Conservation (phyloP, 2,888 invertebrate species). For the Willowsia nigromaculata region DNA sequence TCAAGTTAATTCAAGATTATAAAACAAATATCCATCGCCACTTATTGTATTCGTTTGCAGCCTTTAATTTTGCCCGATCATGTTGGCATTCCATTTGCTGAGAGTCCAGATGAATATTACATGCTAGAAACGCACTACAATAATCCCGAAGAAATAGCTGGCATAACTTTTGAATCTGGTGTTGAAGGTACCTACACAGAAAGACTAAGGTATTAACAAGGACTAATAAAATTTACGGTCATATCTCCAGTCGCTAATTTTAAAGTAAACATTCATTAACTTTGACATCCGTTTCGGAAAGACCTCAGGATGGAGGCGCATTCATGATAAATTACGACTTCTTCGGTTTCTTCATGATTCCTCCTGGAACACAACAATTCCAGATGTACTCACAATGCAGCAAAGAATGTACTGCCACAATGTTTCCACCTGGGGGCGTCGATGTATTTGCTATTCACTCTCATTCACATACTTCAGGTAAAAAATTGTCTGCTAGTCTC, state of each 20-base stretch:
- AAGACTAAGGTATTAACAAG: constrained; percentile 47
- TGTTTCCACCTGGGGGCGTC: neutral
- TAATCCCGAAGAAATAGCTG: constrained; percentile 53
- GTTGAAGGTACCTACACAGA: constrained; percentile 55
- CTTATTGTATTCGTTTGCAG: constrained; percentile 4
- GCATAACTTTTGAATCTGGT: constrained; percentile 55
- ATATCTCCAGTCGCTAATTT: neutral
- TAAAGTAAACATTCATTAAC: too few relatives aligned
- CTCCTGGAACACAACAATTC: constrained; percentile 16
- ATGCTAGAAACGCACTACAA: constrained; percentile 70
- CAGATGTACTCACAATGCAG: neutral
- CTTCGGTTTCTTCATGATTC: constrained; percentile 20
- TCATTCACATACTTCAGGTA: constrained; percentile 6
- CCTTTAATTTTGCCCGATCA: constrained; percentile 63
- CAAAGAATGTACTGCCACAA: neutral
- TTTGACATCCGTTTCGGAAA: too few relatives aligned
- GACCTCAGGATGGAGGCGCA: constrained; percentile 25
- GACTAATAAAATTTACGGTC: neutral
- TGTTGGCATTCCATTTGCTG: constrained; percentile 64
- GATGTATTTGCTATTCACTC: neutral
- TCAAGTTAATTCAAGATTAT: too few relatives aligned
- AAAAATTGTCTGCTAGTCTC: too few relatives aligned
- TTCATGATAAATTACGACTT: constrained; percentile 16
- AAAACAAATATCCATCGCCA: too few relatives aligned
- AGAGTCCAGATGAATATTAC: constrained; percentile 52